phyloP scores from a whole-genome alignment of 2,888 invertebrate species.

The Nysson spinosus region DNA sequence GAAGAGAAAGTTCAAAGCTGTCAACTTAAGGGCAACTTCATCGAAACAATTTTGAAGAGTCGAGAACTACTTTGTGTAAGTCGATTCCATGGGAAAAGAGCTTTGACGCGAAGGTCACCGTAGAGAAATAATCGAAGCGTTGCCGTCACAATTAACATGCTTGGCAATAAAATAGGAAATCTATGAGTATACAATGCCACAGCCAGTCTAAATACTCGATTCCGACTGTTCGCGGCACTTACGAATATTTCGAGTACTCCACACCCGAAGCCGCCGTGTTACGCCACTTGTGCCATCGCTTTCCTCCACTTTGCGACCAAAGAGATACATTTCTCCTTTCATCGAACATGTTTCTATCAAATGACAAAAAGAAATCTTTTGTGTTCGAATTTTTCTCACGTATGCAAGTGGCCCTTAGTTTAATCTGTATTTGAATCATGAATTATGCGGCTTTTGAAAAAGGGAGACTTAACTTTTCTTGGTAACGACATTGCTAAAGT shows the following conservation, averaged over 20 bases:
- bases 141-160: conserved; percentile 38
- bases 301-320: not conserved
- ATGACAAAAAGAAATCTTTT: not conserved
- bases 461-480: too few relatives aligned
- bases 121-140: conserved; percentile 43
- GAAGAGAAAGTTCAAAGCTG: conserved; percentile 2
- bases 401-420: too few relatives aligned
- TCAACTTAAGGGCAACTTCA: conserved; percentile 3
- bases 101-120: conserved; percentile 11
- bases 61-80: conserved; percentile 3
- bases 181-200: conserved; percentile 41
- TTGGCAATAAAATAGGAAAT: conserved; percentile 52
- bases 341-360: not conserved
- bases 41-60: conserved; percentile 11
- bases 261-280: conserved; percentile 2
- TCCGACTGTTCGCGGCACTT: conserved; percentile 20
- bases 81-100: conserved; percentile 27
- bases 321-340: not conserved
- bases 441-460: too few relatives aligned
- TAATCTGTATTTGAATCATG: too few relatives aligned
- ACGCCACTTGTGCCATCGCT: conserved; percentile 15
- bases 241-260: conserved; percentile 22
- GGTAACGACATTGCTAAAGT: too few relatives aligned
- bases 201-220: conserved; percentile 32
- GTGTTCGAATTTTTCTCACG: not conserved